Evolutionary conservation across 2,113 vertebrate genomes (phyloP).

Genomic region (Tyrannus savana): DNA sequence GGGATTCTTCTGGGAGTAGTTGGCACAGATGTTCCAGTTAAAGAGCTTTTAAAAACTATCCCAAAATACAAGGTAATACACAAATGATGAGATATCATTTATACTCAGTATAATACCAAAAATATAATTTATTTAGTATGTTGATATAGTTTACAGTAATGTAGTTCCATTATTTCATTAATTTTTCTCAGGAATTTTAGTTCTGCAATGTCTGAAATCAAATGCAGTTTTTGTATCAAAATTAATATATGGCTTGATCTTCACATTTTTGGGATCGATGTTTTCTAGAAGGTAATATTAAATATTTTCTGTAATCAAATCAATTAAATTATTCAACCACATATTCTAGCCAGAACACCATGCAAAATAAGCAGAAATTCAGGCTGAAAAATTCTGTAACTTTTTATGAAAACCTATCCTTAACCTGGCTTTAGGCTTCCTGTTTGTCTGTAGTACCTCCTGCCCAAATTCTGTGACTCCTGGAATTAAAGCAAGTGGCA

Average conservation of each 20-base stretch:
- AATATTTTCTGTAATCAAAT: neutral
- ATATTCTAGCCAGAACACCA: neutral
- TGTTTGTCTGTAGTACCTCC: neutral
- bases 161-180: neutral
- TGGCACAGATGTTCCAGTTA: slow-evolving; percentile 96
- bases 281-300: neutral
- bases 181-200: neutral
- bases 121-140: neutral
- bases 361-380: neutral
- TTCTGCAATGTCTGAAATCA: neutral
- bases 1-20: slow-evolving; percentile 97
- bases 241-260: neutral
- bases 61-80: slow-evolving; percentile 94
- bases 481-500: neutral
- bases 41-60: slow-evolving; percentile 95
- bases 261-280: neutral
- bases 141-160: neutral
- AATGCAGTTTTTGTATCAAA: neutral
- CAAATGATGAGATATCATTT: neutral
- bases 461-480: neutral
- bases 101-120: neutral
- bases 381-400: neutral
- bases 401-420: neutral
- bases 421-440: neutral
- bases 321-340: neutral